phyloP scores from a whole-genome alignment of 2,888 invertebrate genomes.

The Timema podura region DNA sequence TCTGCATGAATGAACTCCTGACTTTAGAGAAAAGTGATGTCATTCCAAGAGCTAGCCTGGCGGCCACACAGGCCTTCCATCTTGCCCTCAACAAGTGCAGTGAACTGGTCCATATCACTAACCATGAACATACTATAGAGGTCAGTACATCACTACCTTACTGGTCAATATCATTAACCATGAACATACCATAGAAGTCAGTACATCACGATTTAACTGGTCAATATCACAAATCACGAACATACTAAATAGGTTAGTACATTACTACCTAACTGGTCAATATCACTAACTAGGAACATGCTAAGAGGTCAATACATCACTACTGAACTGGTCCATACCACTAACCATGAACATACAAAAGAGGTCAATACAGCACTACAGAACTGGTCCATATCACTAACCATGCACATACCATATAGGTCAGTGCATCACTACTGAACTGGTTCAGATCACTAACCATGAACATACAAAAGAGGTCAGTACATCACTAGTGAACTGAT shows the following conservation, averaged over 20 bases:
- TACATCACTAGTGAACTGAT: too few species aligned
- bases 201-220: too few species aligned
- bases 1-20: conserved; percentile 63
- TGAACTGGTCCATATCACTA: conserved; percentile 84
- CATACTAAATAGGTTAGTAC: too few species aligned
- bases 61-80: conserved; percentile 70
- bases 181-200: too few species aligned
- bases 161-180: too few species aligned
- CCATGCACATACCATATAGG: too few species aligned
- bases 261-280: conserved; percentile 44
- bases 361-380: conserved; percentile 52
- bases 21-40: conserved; percentile 77
- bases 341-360: conserved; percentile 78
- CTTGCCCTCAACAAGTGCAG: conserved; percentile 81
- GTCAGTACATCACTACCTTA: conserved; percentile 44
- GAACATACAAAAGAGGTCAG: too few species aligned
- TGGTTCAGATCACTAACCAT: too few species aligned
- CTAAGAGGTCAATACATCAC: too few species aligned
- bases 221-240: too few species aligned
- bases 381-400: too few species aligned
- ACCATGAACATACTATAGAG: conserved; percentile 77
- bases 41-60: conserved; percentile 68
- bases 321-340: conserved; percentile 56
- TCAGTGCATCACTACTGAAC: too few species aligned
- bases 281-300: conserved; percentile 79